Evolutionary conservation across 2,797 vertebrate species (phyloP), one percentile per base, ranked within the genome.

Genomic region (Crenuchus spilurus): DNA sequence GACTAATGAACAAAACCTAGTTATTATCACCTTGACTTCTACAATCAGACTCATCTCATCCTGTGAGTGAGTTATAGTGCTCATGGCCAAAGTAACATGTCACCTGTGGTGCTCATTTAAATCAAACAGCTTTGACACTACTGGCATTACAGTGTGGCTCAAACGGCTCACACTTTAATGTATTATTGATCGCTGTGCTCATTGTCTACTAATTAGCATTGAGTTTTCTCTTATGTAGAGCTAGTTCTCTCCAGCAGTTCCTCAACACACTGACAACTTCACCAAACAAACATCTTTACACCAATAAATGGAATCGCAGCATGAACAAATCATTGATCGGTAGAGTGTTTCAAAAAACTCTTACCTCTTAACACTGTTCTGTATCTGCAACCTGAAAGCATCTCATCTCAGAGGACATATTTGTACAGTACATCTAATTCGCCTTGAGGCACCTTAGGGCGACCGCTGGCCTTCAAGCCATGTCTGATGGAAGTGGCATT

Each of bases 121-220:
- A 73, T 77, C 48, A 46, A 66, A 55, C 46, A 24, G 44, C 51
- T 48, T 69, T 54, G 46, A 35, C 24, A 62, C 20, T 39, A 1
- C 18, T 49, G 62, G 58, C 46, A 65, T 58, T 69, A 42, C 35
- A 49, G 31, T 72, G 24, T 67, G 24, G 35, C 65, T 75, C 57
- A 51, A 13, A 44, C 1, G 7, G 41, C 18, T 68, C 48, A 71
- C 31, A 30, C 35, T 67, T 77, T 65, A 71, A 52, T 74, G 62
- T 68, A 18, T 26, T 71, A 77, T 80, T 39, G 75, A 80, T 72
- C 65, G 26, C 60, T 44, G 13, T 37, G n/a, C 61, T 46, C 28
- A 72, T 49, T 58, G 62, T 75, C 67, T 57, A 39, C 55, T 74
- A 68, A 75, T 80, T 75, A 72, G 48, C 42, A 68, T 35, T 18